Evolutionary conservation across 2,888 invertebrate genomes (phyloP), one percentile per base, ranked within the genome.

Genomic region (Thecophora atra): DNA sequence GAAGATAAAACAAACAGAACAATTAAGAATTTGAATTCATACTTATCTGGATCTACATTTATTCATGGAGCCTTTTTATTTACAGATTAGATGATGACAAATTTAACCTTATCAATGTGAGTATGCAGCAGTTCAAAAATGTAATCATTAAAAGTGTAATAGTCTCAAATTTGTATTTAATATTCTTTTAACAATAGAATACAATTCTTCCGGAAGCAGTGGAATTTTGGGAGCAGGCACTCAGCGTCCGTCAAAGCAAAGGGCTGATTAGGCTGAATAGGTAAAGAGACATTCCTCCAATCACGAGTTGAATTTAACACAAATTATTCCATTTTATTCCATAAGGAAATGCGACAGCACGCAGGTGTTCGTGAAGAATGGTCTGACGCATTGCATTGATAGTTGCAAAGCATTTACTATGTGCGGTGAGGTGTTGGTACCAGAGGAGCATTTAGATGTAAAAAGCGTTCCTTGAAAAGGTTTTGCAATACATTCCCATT

Each of bases 351-450:
- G 96, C 83, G 93, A 93, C 60, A 94, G 94, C 73, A 92, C 94
- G 2, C 94, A 96, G 84, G 93, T 97, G 19, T 95, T 94, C 85
- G 94, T 95, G 56, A 91, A 93, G 79, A 92, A 93, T 75, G 93
- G 93, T 0, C 88, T 92, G 78, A 94, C 95, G 0, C 95, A 96
- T 83, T 98, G 98, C 84, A 95, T 95, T 77, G 92, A 94, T 79
- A 88, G 90, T 0, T 97, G 97, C 86, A 93, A 92, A 79, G 86
- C 89, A 1, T 90, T 90, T 73, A 99, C 99, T 0, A 94, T 94
- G 91, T 99, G 99, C 86, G 99, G 99, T 0, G 99, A 99, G 86
- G 96, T 98, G 3, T 89, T 89, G 78, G 97, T 99, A 6, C 99
- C 99, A 0, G 93, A 94, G 74, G 91, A 94, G 64, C 99, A 99